Base-by-base conservation (phyloP, 1,140 invertebrate genomes). In the Cotesia vestalis region DNA sequence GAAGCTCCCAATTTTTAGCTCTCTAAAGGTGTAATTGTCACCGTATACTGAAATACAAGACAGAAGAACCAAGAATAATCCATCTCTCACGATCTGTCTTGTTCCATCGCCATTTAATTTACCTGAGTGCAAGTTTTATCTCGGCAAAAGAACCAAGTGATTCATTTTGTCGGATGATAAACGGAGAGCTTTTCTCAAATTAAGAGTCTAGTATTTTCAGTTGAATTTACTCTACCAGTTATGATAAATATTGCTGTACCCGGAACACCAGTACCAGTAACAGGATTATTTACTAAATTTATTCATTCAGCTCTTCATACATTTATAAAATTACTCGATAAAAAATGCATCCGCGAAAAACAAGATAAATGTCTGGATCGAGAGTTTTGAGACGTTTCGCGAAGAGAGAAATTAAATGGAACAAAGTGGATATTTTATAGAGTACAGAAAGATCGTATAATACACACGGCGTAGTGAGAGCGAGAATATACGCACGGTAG, bases 71-170 rank as follows among this genome's bases (percentile, higher is more conserved):
- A 63, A 70, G 52, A 51, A 66, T 71, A 35, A 27, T 14, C 69
- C 11, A 1, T 60, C n/a, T 4, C 34, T 40, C n/a, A 55, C 69
- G 60, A 71, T 71, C 51, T 53, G 27, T 71, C 62, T 64, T 59
- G n/a, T 12, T 57, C 27, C 27, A 27, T 27, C 52, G 69, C 57
- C 69, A 51, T 53, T 53, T 71, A 61, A 71, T 71, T 71, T 64
- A 64, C 69, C 69, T 71, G 69, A 71, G 69, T 71, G 52, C n/a
- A 17, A 46, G 5, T 5, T 46, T 46, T 46, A 8, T 46, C 57
- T 34, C 38, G 66, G 38, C 35, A 52, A 68, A 53, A 68, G n/a
- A 46, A 46, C 6, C 11, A 46, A 46, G 40, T 46, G 5, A 46
- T 46, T 46, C 40, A 46, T 46, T 9, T 46, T 46, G 11, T 27